Conservation (phyloP, 2,113 vertebrate genomes). For the Myiagra hebetior region DNA sequence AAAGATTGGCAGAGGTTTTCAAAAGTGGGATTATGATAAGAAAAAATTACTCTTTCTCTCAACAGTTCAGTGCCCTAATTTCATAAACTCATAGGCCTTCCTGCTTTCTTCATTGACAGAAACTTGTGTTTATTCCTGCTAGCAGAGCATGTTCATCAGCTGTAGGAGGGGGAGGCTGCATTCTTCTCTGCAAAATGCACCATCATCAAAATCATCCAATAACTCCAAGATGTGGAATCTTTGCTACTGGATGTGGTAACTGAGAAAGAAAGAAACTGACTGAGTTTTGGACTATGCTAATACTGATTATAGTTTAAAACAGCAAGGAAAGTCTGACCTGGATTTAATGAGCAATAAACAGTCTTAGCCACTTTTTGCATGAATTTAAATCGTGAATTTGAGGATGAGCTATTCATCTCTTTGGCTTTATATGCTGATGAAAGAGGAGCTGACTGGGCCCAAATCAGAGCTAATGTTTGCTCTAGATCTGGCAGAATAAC, state of each 20-base stretch:
- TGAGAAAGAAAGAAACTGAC: neutral
- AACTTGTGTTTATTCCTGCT: neutral
- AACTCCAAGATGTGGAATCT: neutral
- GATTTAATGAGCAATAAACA: neutral
- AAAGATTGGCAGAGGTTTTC: slow-evolving; percentile 22
- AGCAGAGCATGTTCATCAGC: neutral
- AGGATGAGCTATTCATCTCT: neutral
- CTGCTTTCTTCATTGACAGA: neutral
- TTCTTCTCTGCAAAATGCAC: neutral
- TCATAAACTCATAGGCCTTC: neutral
- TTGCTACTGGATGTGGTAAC: neutral
- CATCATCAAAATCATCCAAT: neutral
- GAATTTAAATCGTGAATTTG: neutral
- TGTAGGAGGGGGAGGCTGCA: neutral
- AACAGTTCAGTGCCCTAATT: neutral
- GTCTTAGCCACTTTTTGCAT: neutral
- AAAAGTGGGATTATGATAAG: neutral
- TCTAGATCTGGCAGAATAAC: neutral
- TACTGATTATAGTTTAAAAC: neutral
- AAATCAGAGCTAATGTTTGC: neutral
- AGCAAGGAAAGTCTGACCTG: neutral
- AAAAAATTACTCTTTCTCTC: neutral
- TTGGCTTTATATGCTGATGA: neutral
- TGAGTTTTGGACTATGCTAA: neutral
- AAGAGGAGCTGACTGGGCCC: neutral